Base-by-base conservation (phyloP, 2,113 vertebrate species). In the Ptychochromis oligacanthus region DNA sequence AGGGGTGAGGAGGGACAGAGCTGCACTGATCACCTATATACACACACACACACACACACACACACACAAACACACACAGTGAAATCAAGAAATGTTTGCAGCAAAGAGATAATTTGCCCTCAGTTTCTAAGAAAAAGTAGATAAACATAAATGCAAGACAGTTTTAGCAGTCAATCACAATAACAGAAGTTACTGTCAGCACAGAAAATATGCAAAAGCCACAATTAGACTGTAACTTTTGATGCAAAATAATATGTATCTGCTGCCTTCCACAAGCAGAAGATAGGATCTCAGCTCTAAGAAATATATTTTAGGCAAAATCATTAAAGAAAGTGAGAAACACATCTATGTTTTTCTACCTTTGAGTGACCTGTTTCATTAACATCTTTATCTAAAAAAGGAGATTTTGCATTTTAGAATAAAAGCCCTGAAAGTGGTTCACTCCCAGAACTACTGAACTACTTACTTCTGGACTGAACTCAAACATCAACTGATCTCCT, bases 401-500 rank as follows among this genome's bases (percentile, higher is more conserved):
- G 60, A 87, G 59, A 74, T 74, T 60, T 15, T 72, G 2, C 31
- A 60, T 46, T 82, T 84, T 22, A 75, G 70, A 85, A 88, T 60
- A 79, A 80, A 82, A 79, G 46, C 9, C 26, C 65, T 56, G 43
- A 84, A 75, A 40, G 58, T 79, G 90, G 65, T 83, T 79, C 40
- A 65, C 54, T 88, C 82, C 75, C 79, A 64, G 34, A 79, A 82
- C 64, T 26, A 85, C 75, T 87, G 75, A 84, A 77, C 79, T 80
- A 91, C 89, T 91, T 84, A 93, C 94, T 55, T 91, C 88, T 86
- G 88, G 92, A 59, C 57, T 79, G 64, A 82, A 99, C 77, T 99
- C 97, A 93, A 99, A 99, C 92, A 99, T 95, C 70, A 99, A 97
- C 92, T 99, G 97, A 89, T 99, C 97, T 95, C 98, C 98, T 24